These are phyloP conservation scores for Meliscaeva auricollis DNA, from an alignment of 2,888 invertebrate genomes.

Conservation along the genomic window DNA sequence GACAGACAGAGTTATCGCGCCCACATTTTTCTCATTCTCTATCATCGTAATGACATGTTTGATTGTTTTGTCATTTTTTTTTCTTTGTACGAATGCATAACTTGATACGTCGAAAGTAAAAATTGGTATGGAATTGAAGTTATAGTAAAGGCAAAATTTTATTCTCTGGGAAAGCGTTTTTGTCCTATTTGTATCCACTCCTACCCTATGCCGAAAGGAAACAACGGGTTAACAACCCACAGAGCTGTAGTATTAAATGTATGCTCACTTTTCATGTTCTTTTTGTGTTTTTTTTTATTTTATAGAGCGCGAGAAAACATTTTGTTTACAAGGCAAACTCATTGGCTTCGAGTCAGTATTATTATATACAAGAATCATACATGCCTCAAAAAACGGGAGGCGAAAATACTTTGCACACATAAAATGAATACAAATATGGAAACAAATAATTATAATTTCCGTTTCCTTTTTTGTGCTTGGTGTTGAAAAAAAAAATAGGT, in stretches of 20 bases:
- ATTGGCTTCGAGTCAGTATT: slow-evolving; percentile 16
- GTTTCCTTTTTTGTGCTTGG: background rate
- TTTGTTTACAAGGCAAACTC: slow-evolving; percentile 29
- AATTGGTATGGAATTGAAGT: too few species aligned
- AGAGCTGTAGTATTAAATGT: slow-evolving; percentile 2
- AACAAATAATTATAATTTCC: background rate
- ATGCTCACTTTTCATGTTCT: slow-evolving; percentile 10
- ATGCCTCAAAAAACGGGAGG: slow-evolving; percentile 8
- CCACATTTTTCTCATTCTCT: too few species aligned
- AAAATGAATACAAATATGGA: background rate
- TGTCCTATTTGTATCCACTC: too few species aligned
- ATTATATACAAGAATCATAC: background rate
- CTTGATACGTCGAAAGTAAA: too few species aligned
- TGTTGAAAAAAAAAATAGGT: background rate
- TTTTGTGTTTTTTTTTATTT: background rate
- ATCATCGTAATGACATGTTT: too few species aligned
- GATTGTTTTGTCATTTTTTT: too few species aligned
- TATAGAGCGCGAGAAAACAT: slow-evolving; percentile 21
- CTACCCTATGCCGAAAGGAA: background rate
- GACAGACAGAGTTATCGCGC: too few species aligned
- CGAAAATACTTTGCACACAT: background rate
- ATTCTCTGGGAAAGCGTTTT: too few species aligned
- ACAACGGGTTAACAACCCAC: slow-evolving; percentile 17
- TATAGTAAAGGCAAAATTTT: too few species aligned
- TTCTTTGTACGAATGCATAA: too few species aligned